Evolutionary conservation across 1,140 invertebrate species (phyloP).

Genomic region (Anagrus nilaparvatae): DNA sequence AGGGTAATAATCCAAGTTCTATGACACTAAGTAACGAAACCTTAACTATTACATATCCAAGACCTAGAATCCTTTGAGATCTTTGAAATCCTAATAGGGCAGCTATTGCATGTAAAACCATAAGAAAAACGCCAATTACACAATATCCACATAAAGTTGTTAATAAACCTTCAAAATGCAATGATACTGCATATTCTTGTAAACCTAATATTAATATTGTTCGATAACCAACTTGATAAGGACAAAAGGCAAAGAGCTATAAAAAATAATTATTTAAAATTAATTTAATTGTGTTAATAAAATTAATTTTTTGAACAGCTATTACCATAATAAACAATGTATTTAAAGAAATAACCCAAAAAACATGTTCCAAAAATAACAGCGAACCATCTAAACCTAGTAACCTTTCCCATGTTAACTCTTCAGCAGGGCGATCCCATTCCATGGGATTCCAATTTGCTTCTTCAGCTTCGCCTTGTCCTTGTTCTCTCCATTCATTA

Average conservation of each 20-base stretch:
- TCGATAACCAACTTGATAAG: constrained; percentile 88
- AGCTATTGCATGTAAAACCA: constrained; percentile 71
- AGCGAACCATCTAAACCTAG: constrained; percentile 94
- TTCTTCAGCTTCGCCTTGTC: constrained; percentile 62
- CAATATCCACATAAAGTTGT: constrained; percentile 91
- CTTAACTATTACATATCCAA: constrained; percentile 97
- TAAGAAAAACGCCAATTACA: constrained; percentile 74
- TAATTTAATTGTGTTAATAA: neutral
- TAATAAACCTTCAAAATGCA: constrained; percentile 86
- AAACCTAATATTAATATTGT: constrained; percentile 68
- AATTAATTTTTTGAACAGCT: neutral
- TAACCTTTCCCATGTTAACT: constrained; percentile 94
- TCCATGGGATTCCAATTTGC: constrained; percentile 98
- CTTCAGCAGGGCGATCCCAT: constrained; percentile 94
- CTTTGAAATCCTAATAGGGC: constrained; percentile 65
- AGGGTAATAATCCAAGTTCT: constrained; percentile 92
- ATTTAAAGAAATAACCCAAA: constrained; percentile 97
- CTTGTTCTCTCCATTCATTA: constrained; percentile 40
- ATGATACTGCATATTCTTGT: constrained; percentile 60
- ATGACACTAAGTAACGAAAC: constrained; percentile 84
- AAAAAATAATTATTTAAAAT: constrained; percentile 7
- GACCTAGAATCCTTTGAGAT: constrained; percentile 77
- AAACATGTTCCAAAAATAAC: constrained; percentile 95
- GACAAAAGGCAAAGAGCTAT: constrained; percentile 84
- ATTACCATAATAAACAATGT: constrained; percentile 81